A percentile compares a stretch with the other conserved stretches of the same genome.
Evolutionary conservation across 2,797 vertebrate genomes (phyloP).

Genomic region (Gallinago solitaria): DNA sequence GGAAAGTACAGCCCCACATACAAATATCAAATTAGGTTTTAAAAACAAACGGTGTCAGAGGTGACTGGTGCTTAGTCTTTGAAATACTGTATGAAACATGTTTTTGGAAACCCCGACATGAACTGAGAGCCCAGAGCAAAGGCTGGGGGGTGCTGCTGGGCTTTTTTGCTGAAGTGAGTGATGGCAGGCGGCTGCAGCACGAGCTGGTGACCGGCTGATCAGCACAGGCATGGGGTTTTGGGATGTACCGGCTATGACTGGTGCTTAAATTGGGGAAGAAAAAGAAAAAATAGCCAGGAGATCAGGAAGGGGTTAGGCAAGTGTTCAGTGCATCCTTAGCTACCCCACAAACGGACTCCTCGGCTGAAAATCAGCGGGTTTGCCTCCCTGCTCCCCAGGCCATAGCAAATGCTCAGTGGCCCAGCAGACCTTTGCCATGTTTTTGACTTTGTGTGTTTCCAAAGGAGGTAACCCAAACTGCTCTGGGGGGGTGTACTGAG

Average conservation of each 20-base stretch:
- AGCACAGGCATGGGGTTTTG: rapidly evolving
- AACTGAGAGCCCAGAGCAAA: background rate
- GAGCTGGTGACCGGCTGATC: rapidly evolving
- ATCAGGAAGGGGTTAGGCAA: background rate
- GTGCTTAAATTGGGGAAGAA: background rate
- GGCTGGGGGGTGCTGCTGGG: background rate
- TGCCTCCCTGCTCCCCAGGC: background rate
- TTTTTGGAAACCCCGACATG: background rate
- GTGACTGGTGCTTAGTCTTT: background rate
- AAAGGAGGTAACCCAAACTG: background rate
- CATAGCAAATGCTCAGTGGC: background rate
- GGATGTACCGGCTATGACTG: background rate
- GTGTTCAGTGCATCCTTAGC: background rate
- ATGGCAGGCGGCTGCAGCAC: rapidly evolving
- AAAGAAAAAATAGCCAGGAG: background rate
- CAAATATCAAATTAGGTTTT: background rate
- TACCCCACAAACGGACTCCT: background rate
- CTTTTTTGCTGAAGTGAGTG: background rate
- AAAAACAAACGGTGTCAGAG: background rate
- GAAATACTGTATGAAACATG: background rate
- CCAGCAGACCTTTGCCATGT: background rate
- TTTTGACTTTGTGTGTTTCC: background rate
- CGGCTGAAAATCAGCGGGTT: background rate
- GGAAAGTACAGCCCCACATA: background rate
- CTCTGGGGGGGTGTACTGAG: background rate